Evolutionary conservation across 2,888 invertebrate species (phyloP), one percentile per base, ranked within the genome.

Genomic region (Listrodromus nycthemerus): DNA sequence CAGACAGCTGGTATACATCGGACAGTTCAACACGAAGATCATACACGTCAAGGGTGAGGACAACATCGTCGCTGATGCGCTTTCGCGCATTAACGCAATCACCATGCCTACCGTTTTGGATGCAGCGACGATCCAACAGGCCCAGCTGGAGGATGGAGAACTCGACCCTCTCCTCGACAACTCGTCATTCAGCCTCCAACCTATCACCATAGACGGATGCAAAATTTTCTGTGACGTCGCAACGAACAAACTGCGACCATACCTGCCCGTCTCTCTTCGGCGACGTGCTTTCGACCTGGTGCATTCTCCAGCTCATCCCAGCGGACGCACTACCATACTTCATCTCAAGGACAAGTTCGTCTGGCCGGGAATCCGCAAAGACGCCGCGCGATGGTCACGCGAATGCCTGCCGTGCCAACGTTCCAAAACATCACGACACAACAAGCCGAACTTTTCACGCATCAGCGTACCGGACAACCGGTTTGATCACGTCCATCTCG

Each of bases 31-130:
- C 10, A 83, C 84, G 0, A 33, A 73, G n/a, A 71, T 88, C 0
- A 24, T 70, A 7, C 48, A 82, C 10, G 13, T 79, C 0, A 10
- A 8, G 0, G 88, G 90, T 0, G 0, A 16, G 2, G 79, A 84
- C 0, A 91, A 90, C 19, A 50, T 80, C 1, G 87, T 88, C 0
- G 89, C 89, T 0, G 89, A 90, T 69, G 80, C 88, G 0, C 65
- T 90, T 5, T 89, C 86, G 0, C 77, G 89, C 13, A 7, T 88
- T 0, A 79, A 87, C 7, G 41, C 71, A 3, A 81, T 87, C 30
- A 61, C 82, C 19, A 74, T 86, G 69, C 84, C 82, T 0, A n/a
- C n/a, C n/a, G n/a, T n/a, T n/a, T n/a, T n/a, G n/a, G n/a, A n/a
- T n/a, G n/a, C n/a, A n/a, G n/a, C n/a, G n/a, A n/a, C n/a, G n/a